A percentile compares a stretch with the other conserved stretches of the same genome.
phyloP scores from a whole-genome alignment of 2,113 vertebrate genomes.

The Pedetes capensis region DNA sequence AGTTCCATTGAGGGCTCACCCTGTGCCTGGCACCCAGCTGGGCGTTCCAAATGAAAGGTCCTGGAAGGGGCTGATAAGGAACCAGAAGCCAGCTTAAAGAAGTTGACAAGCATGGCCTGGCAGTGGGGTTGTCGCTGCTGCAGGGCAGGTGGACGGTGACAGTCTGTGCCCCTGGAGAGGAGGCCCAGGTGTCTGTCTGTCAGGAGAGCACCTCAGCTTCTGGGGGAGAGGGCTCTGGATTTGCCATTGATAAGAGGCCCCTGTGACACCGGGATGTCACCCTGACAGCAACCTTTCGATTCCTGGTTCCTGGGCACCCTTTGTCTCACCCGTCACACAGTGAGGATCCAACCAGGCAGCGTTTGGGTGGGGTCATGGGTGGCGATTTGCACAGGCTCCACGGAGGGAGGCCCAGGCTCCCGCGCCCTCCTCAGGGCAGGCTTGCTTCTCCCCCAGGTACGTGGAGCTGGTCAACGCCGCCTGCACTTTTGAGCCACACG shows the following conservation, averaged over 20 bases:
- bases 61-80: background rate
- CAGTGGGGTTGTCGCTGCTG: background rate
- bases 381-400: too few relatives aligned
- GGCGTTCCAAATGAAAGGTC: background rate
- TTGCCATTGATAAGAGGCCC: background rate
- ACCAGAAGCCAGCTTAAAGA: background rate
- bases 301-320: background rate
- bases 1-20: background rate
- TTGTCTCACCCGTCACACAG: background rate
- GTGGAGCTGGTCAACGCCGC: constrained; percentile 95
- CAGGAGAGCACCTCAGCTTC: background rate
- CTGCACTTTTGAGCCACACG: constrained; percentile 92
- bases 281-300: background rate
- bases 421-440: background rate
- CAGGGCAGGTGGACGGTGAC: background rate
- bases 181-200: accelerated
- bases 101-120: accelerated
- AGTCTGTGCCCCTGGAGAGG: too few relatives aligned
- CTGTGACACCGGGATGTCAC: background rate
- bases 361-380: too few relatives aligned
- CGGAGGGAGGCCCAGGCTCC: background rate
- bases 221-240: background rate
- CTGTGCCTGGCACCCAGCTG: background rate
- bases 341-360: background rate
- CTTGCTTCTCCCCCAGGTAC: constrained; percentile 84